phyloP scores from a whole-genome alignment of 2,888 invertebrate species.

The Cheilosia vulpina region DNA sequence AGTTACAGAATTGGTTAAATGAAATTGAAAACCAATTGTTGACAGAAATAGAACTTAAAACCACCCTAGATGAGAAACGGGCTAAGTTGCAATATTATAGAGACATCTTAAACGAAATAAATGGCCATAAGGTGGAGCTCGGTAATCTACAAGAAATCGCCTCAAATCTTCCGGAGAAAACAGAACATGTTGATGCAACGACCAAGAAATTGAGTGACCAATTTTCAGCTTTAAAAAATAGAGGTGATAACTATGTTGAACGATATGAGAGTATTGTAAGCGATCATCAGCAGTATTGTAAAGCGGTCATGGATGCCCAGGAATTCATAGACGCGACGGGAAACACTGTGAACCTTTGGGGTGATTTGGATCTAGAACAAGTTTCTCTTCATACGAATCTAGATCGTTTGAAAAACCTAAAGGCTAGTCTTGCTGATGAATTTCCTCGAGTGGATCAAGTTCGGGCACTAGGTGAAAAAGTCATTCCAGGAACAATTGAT shows the following conservation, averaged over 20 bases:
- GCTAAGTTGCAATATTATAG: conserved; percentile 94
- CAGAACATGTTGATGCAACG: conserved; percentile 89
- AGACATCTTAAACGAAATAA: conserved; percentile 91
- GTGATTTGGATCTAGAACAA: conserved; percentile 92
- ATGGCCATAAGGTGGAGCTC: conserved; percentile 93
- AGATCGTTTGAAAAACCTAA: conserved; percentile 92
- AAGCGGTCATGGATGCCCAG: conserved; percentile 92
- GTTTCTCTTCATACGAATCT: conserved; percentile 94
- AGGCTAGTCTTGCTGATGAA: conserved; percentile 92
- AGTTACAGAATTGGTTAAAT: conserved; percentile 91
- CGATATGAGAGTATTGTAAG: conserved; percentile 94
- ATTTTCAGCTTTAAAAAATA: conserved; percentile 88
- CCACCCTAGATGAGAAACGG: conserved; percentile 95
- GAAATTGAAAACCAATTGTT: conserved; percentile 90
- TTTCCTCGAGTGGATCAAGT: conserved; percentile 92
- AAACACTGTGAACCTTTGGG: conserved; percentile 92
- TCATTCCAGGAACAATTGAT: conserved; percentile 93
- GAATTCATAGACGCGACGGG: conserved; percentile 94
- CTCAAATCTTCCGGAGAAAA: conserved; percentile 91
- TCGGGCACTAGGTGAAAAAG: conserved; percentile 93
- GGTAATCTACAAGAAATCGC: conserved; percentile 91
- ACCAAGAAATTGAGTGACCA: conserved; percentile 89
- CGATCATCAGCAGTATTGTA: conserved; percentile 94
- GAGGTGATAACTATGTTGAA: conserved; percentile 91
- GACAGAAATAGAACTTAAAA: conserved; percentile 91